Evolutionary conservation across 1,140 invertebrate genomes (phyloP).

Genomic region (Pseudobourletiella spinata): DNA sequence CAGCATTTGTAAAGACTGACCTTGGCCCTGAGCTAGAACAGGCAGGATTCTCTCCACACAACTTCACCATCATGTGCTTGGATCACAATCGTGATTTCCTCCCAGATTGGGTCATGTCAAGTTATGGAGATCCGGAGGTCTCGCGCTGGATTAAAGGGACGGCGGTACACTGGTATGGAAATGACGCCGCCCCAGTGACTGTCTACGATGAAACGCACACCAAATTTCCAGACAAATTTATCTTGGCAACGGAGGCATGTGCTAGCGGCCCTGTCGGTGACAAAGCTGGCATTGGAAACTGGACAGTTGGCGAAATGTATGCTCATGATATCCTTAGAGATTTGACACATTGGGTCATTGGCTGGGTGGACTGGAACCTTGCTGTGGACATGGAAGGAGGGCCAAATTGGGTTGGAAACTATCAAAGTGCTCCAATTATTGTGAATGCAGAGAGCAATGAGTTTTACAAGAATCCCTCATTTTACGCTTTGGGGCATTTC

Average conservation of each 20-base stretch:
- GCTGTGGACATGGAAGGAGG: constrained; percentile 39
- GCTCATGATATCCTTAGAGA: constrained; percentile 60
- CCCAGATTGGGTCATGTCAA: background rate
- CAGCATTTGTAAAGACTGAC: constrained; percentile 54
- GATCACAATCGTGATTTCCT: constrained; percentile 49
- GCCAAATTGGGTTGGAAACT: constrained; percentile 25
- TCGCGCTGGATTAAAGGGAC: constrained; percentile 64
- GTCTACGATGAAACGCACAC: constrained; percentile 41
- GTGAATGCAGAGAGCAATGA: constrained; percentile 43
- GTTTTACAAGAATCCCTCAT: constrained; percentile 84
- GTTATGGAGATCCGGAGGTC: constrained; percentile 43
- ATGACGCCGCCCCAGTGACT: constrained; percentile 49
- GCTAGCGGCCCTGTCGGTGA: background rate
- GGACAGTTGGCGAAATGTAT: constrained; percentile 61
- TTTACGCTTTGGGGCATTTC: constrained; percentile 76
- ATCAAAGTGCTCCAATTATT: constrained; percentile 24
- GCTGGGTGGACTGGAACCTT: constrained; percentile 86
- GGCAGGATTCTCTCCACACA: constrained; percentile 49
- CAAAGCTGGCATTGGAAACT: constrained; percentile 54
- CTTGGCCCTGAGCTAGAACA: constrained; percentile 56
- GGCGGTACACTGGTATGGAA: constrained; percentile 68
- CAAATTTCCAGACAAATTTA: constrained; percentile 57
- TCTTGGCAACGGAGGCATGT: constrained; percentile 61
- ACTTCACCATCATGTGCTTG: constrained; percentile 50
- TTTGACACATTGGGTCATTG: constrained; percentile 56